These are phyloP conservation scores for Scalopus aquaticus DNA, from an alignment of 2,113 vertebrate species.

Conservation along the genomic window DNA sequence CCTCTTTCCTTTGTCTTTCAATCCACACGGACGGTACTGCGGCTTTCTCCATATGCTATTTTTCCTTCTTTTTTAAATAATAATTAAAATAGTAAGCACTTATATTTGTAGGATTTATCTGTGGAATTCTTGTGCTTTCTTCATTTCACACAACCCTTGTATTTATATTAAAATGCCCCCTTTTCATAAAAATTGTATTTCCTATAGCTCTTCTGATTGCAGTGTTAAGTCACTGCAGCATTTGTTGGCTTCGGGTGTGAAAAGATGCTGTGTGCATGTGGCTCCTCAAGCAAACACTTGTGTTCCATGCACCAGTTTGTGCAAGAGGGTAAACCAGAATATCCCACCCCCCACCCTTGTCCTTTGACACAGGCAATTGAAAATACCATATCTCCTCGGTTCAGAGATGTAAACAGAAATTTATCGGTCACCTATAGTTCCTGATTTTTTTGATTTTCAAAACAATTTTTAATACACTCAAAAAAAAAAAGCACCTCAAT, in stretches of 20 bases:
- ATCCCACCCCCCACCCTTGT: accelerated
- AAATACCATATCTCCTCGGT: neutral
- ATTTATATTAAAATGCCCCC: neutral
- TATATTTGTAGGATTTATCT: neutral
- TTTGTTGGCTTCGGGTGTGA: constrained; percentile 6
- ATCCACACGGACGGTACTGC: neutral
- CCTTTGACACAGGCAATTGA: neutral
- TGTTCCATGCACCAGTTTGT: neutral
- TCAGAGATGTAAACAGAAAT: neutral
- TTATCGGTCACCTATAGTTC: neutral
- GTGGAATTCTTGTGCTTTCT: constrained; percentile 32
- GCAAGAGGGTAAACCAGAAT: neutral
- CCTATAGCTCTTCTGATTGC: neutral
- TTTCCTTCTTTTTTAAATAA: constrained; percentile 16
- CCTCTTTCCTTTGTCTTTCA: constrained; percentile 49
- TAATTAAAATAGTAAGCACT: constrained; percentile 13
- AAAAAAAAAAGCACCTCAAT: neutral
- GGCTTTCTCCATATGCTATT: constrained; percentile 22
- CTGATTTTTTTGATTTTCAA: constrained; percentile 5
- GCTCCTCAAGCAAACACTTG: neutral
- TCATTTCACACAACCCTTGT: neutral
- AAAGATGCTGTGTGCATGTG: neutral
- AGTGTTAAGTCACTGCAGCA: neutral
- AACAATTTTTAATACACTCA: neutral
- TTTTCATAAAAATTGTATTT: constrained; percentile 34